Evolutionary conservation across 2,888 invertebrate genomes (phyloP), one percentile per base, ranked within the genome.

Genomic region (Xestia ashworthii): DNA sequence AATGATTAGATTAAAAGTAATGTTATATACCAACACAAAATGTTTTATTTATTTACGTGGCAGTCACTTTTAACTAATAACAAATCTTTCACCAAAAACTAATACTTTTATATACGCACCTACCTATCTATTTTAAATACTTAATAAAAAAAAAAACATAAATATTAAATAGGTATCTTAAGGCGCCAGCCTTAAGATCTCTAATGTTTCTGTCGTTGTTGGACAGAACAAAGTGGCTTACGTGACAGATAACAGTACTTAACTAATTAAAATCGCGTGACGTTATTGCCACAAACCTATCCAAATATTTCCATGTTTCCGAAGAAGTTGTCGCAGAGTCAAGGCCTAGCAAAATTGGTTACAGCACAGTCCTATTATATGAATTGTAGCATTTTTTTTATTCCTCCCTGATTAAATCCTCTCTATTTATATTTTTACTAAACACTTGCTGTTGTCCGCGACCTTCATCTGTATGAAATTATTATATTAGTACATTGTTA

Each of bases 1-100:
- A 12, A n/a, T 44, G 79, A 76, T 70, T 25, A 70, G 71, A 77
- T 80, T 50, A 71, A 16, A 4, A 38, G 6, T 22, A 46, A 71
- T 41, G 22, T 46, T 53, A 41, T 46, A 60, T 60, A 46, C 19
- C 46, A 46, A 78, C 19, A 9, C 25, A 44, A 5, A 11, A 48
- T 48, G 19, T 25, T 48, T 66, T 9, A 14, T 72, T 73, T 48
- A 19, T 67, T 67, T n/a, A 22, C 3, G n/a, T 14, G 25, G n/a
- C 2, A 41, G 22, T 25, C 19, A 53, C 1, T 6, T 50, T 3
- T 14, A 44, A 11, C 14, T 72, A 65, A 3, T 53, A n/a, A 50
- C 22, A 60, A n/a, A 25, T 19, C 9, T 32, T 3, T 58, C 12
- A n/a, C 14, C 4, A 41, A 41, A 12, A 19, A 22, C 64, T 64